phyloP scores from a whole-genome alignment of 2,113 vertebrate genomes.

The Sterna hirundo region DNA sequence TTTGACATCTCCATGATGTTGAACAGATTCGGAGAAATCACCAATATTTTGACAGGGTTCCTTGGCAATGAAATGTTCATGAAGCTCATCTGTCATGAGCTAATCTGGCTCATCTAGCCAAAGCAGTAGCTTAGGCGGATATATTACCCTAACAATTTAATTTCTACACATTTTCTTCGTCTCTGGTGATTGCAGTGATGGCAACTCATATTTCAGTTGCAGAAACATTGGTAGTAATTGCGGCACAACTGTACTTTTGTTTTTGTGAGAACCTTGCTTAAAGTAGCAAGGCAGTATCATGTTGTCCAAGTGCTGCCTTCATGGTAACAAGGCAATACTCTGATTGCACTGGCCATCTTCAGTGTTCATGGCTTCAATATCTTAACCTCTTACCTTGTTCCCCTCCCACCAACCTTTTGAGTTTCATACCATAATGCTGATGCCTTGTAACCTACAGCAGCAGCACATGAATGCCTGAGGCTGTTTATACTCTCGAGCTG shows the following conservation, averaged over 20 bases:
- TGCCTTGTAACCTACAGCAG: neutral
- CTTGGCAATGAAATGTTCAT: conserved; percentile 75
- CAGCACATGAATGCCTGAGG: neutral
- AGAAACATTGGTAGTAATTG: neutral
- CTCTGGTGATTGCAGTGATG: conserved; percentile 50
- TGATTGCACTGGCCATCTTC: neutral
- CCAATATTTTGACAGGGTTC: conserved; percentile 77
- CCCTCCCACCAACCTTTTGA: neutral
- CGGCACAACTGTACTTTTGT: neutral
- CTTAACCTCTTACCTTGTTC: neutral
- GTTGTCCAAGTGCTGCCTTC: rapidly evolving
- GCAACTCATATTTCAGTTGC: conserved; percentile 30
- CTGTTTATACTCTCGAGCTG: neutral
- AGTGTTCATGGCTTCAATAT: neutral
- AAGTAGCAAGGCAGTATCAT: neutral
- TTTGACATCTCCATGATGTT: conserved; percentile 75
- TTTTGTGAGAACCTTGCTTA: neutral
- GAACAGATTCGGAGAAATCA: conserved; percentile 75
- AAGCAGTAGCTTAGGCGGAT: conserved; percentile 66
- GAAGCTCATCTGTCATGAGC: conserved; percentile 75
- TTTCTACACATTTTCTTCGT: conserved; percentile 59
- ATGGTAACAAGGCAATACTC: neutral
- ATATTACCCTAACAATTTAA: conserved; percentile 59
- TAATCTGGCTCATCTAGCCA: conserved; percentile 74
- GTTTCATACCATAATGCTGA: neutral